Percentiles rank a stretch among this genome's conserved stretches.
Conservation (phyloP, 2,113 vertebrate species). For the Semicossyphus pulcher region DNA sequence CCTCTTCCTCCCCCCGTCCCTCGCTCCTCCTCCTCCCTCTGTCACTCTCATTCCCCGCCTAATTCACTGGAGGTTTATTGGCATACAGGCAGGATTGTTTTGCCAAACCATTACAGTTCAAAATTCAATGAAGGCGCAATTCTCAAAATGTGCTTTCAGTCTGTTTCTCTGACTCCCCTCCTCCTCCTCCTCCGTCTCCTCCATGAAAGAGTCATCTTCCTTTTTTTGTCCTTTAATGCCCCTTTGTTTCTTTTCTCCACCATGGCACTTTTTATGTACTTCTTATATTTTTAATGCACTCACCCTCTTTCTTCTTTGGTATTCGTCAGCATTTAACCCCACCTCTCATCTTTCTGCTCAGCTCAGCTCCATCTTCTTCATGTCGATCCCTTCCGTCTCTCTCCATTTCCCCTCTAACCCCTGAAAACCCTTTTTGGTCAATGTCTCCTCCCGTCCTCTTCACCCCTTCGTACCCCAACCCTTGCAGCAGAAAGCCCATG, state of each 20-base stretch:
- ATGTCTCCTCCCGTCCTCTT: neutral
- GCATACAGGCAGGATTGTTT: constrained; percentile 77
- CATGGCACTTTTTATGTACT: constrained; percentile 16
- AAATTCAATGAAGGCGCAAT: constrained; percentile 77
- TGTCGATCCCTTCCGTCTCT: constrained; percentile 31
- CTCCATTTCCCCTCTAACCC: constrained; percentile 47
- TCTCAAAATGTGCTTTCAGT: constrained; percentile 75
- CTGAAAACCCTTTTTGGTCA: constrained; percentile 51
- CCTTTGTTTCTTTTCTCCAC: constrained; percentile 32
- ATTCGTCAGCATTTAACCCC: constrained; percentile 57
- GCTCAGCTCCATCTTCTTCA: constrained; percentile 27
- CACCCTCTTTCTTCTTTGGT: constrained; percentile 5
- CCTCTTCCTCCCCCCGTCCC: constrained; percentile 22
- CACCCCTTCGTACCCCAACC: constrained; percentile 49
- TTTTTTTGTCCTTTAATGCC: constrained; percentile 54
- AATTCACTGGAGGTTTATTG: constrained; percentile 81
- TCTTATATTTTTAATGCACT: constrained; percentile 28
- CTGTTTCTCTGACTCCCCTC: constrained; percentile 32
- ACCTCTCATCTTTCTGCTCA: neutral
- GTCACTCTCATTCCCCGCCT: constrained; percentile 64
- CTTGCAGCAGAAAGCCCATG: constrained; percentile 37
- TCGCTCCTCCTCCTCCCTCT: constrained; percentile 21
- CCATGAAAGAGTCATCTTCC: constrained; percentile 47
- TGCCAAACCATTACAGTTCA: constrained; percentile 81
- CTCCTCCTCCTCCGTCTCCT: neutral